Conservation (phyloP, 2,113 vertebrate species). For the Engraulis encrasicolus region DNA sequence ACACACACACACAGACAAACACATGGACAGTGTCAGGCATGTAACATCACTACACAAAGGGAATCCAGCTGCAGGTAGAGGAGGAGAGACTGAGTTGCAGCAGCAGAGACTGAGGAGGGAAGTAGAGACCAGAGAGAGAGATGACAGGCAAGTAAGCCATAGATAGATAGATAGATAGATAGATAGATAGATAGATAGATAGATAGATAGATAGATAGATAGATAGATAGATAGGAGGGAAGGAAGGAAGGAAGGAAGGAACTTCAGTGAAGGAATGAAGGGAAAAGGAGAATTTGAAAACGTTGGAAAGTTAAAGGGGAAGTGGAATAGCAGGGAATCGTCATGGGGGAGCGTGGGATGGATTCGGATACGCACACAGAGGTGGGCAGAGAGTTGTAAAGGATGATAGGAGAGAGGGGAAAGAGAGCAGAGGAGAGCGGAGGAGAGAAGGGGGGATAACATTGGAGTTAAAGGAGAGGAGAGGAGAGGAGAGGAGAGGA, state of each 20-base stretch:
- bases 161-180: no score
- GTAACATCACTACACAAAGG: constrained; percentile 58
- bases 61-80: constrained; percentile 24
- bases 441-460: background rate
- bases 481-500: background rate
- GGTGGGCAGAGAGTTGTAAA: constrained; percentile 11
- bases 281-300: constrained; percentile 44
- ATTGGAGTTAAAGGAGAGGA: background rate
- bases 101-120: background rate
- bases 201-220: no score
- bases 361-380: no score
- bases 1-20: no score
- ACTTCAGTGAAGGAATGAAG: constrained; percentile 64
- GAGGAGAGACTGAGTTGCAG: background rate
- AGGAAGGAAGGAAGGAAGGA: no score
- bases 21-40: no score
- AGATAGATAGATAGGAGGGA: constrained; percentile 43
- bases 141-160: background rate
- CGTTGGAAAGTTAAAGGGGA: background rate
- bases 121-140: background rate
- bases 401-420: background rate
- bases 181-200: no score
- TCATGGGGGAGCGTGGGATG: background rate
- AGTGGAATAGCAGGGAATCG: no score
- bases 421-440: background rate